Base-by-base conservation (phyloP, 2,797 vertebrate genomes). In the Macropodus opercularis region DNA sequence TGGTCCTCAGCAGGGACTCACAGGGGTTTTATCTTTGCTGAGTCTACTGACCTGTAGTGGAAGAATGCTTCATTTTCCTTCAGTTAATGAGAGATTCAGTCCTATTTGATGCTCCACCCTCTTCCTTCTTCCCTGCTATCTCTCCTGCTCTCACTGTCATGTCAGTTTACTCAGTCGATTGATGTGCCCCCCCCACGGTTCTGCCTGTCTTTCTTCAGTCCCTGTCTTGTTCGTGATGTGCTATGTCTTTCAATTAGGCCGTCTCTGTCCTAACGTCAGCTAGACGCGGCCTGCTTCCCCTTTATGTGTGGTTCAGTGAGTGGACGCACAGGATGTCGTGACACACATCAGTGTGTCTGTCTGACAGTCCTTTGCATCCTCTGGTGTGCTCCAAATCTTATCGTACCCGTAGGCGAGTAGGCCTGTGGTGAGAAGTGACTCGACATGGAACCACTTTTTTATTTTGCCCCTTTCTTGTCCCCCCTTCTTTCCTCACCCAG, bases 191-290 rank as follows among this genome's bases (percentile, higher is more conserved):
- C 74, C 63, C 63, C 66, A 41, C 61, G 42, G 2, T 67, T 60
- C 54, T 65, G 38, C 42, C 53, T 50, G 49, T 69, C 63, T 66
- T 77, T 72, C 58, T 62, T 80, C 71, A 47, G 58, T 59, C 72
- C 39, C 53, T 41, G 56, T 78, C 75, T 77, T 87, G 76, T 78
- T 67, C 78, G 79, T 71, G 71, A 79, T 81, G 81, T 80, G 75
- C 49, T 50, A 21, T 78, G 55, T 78, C 80, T 84, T 75, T 77
- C 72, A 89, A 86, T 79, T 87, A 90, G 88, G 85, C 77, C 83
- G 80, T 72, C 69, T 22, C 65, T 81, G 61, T 64, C 72, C 60
- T 58, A 50, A 27, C 56, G 73, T 73, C 27, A 29, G 63, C 67
- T 69, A 53, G 40, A 68, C 65, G 15, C 55, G 35, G 54, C 60